These are phyloP conservation scores for Stenurella melanura DNA, from an alignment of 2,888 invertebrate genomes.

Conservation along the genomic window DNA sequence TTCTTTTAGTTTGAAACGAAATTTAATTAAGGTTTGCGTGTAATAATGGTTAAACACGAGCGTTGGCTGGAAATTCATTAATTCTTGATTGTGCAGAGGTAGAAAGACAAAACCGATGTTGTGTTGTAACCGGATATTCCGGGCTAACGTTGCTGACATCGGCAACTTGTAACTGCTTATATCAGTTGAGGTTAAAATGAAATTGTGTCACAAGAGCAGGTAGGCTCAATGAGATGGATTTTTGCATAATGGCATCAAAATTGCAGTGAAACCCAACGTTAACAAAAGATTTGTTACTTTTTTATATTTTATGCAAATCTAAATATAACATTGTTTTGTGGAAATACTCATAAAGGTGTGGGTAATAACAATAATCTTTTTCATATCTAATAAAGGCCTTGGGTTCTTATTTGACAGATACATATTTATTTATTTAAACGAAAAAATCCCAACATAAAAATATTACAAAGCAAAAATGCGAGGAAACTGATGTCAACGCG, in stretches of 20 bases:
- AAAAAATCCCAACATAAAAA: no score
- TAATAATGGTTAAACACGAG: neutral
- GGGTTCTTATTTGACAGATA: no score
- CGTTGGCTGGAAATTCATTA: neutral
- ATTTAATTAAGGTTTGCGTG: constrained; percentile 7
- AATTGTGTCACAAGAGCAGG: neutral
- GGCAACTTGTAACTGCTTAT: neutral
- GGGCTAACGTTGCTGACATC: neutral
- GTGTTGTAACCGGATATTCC: neutral
- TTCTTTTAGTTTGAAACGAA: neutral
- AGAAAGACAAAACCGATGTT: constrained; percentile 7
- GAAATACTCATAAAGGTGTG: no score
- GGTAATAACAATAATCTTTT: no score
- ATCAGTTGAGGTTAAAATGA: neutral
- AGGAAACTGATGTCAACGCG: no score
- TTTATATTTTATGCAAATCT: no score
- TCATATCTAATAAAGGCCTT: no score
- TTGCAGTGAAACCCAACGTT: no score
- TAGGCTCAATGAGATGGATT: neutral
- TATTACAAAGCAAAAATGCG: no score
- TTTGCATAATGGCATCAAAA: constrained; percentile 1
- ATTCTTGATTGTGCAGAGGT: constrained; percentile 4
- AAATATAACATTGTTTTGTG: no score
- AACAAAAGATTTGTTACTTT: no score
- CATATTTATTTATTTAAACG: no score